phyloP scores from a whole-genome alignment of 2,888 invertebrate species.

The Gymnosoma rotundatum region DNA sequence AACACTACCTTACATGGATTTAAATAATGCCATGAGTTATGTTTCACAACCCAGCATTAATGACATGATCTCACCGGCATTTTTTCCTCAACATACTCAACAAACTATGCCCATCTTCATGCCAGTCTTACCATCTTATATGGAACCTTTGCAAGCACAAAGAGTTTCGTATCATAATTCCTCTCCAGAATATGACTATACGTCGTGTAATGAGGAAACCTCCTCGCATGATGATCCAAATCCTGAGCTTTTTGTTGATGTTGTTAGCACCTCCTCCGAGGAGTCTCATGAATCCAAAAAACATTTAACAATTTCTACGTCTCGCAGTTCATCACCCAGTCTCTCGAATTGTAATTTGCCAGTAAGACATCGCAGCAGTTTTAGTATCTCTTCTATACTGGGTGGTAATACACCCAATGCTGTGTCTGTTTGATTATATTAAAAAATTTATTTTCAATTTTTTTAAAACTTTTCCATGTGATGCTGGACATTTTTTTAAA shows the following conservation, averaged over 20 bases:
- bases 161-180: neutral
- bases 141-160: conserved; percentile 13
- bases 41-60: conserved; percentile 45
- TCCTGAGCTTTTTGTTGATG: conserved; percentile 77
- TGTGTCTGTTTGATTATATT: conserved; percentile 42
- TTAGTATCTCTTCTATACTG: conserved; percentile 82
- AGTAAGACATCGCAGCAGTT: conserved; percentile 77
- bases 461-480: neutral
- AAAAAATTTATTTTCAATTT: neutral
- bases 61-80: conserved; percentile 29
- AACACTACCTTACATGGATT: conserved; percentile 50
- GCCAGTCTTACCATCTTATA: conserved; percentile 46
- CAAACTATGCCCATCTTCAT: conserved; percentile 46
- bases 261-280: conserved; percentile 74
- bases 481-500: conserved; percentile 49
- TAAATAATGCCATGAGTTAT: conserved; percentile 58
- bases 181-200: conserved; percentile 39
- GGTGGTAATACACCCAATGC: conserved; percentile 66
- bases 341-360: conserved; percentile 67
- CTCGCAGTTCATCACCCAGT: conserved; percentile 16
- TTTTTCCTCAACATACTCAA: conserved; percentile 53
- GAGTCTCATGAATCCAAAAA: conserved; percentile 42
- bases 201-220: conserved; percentile 37
- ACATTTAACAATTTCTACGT: neutral
- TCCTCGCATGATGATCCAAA: conserved; percentile 63